These are phyloP conservation scores for Agrochola macilenta DNA, from an alignment of 2,888 invertebrate species.

Conservation along the genomic window DNA sequence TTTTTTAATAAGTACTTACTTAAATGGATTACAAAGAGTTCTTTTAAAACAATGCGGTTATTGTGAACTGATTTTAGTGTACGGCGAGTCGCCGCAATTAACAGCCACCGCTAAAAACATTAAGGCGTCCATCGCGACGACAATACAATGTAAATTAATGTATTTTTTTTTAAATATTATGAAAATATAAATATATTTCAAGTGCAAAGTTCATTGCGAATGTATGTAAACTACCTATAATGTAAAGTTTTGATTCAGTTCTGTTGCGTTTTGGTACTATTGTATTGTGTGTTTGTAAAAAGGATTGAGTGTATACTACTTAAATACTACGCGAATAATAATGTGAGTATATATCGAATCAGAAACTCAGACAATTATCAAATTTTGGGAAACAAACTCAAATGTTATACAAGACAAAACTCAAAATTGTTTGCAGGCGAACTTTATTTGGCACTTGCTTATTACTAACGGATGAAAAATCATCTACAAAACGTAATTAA, in stretches of 20 bases:
- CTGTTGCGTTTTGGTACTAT: constrained; percentile 1
- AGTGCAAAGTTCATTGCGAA: constrained; percentile 14
- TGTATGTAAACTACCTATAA: background rate
- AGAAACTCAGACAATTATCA: background rate
- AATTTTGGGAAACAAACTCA: background rate
- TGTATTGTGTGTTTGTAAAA: constrained; percentile 1
- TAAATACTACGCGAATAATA: constrained; percentile 13
- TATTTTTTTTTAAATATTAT: background rate
- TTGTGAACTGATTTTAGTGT: constrained; percentile 57
- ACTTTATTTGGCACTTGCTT: too few species aligned
- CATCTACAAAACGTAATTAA: background rate
- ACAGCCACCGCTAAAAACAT: constrained; percentile 23
- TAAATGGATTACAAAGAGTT: constrained; percentile 31
- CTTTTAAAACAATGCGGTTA: constrained; percentile 55
- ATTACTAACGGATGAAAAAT: too few species aligned
- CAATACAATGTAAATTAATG: background rate
- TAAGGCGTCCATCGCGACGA: background rate
- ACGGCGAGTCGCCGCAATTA: constrained; percentile 29
- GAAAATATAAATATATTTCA: background rate
- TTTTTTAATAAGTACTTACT: background rate
- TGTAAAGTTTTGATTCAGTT: constrained; percentile 12
- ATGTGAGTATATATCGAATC: background rate
- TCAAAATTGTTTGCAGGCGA: background rate
- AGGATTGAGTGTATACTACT: background rate
- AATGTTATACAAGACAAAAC: background rate